A percentile compares a stretch with the other conserved stretches of the same genome.
phyloP scores from a whole-genome alignment of 1,140 invertebrate species.

The Holotrichia oblita region DNA sequence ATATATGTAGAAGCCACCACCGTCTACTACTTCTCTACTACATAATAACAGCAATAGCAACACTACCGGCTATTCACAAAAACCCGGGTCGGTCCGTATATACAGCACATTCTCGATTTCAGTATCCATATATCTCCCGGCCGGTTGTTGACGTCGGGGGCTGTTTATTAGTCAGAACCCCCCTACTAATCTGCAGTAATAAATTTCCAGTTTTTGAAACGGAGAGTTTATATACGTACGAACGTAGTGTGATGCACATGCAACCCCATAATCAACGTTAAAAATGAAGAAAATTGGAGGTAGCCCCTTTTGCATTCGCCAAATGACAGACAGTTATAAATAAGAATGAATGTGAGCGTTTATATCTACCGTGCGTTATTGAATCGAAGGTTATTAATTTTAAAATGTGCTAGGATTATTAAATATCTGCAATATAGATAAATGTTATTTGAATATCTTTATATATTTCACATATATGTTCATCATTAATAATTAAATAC shows the following conservation, averaged over 20 bases:
- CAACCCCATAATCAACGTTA: conserved; percentile 20
- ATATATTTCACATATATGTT: no score
- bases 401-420: neutral
- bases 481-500: no score
- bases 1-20: neutral
- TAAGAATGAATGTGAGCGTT: neutral
- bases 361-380: neutral
- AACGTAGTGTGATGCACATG: conserved; percentile 5
- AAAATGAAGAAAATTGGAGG: conserved; percentile 17
- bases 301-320: conserved; percentile 15
- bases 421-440: neutral
- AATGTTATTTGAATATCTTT: no score
- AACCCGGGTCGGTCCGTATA: neutral
- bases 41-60: conserved; percentile 11
- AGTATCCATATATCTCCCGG: conserved; percentile 57
- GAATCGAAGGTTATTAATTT: neutral
- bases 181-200: conserved; percentile 38
- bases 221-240: neutral
- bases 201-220: conserved; percentile 28
- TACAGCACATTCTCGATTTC: conserved; percentile 54
- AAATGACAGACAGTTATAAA: conserved; percentile 17
- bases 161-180: conserved; percentile 55
- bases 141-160: conserved; percentile 51
- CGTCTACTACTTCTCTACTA: conserved; percentile 15
- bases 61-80: conserved; percentile 17